These are phyloP conservation scores for Protobothrops mucrosquamatus DNA, from an alignment of 2,113 vertebrate species.

Conservation along the genomic window DNA sequence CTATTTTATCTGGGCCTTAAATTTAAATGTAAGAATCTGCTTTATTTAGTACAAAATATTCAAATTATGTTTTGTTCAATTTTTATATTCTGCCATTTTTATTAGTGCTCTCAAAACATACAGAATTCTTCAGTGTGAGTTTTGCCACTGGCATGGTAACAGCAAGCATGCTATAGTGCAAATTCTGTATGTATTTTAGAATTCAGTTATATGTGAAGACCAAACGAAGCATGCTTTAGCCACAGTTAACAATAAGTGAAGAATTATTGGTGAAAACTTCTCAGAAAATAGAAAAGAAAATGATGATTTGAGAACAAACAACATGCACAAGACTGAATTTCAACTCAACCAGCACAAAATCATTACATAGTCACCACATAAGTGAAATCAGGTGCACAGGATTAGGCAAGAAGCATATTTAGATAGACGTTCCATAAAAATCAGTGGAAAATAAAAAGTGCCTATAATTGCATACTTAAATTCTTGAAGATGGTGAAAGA, in stretches of 20 bases:
- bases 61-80: background rate
- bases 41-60: background rate
- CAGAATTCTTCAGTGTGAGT: background rate
- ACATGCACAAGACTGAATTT: background rate
- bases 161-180: background rate
- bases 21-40: background rate
- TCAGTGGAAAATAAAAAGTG: background rate
- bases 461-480: slow-evolving; percentile 13
- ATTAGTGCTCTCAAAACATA: background rate
- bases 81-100: background rate
- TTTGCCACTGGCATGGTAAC: background rate
- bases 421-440: background rate
- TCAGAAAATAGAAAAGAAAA: background rate
- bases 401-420: background rate
- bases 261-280: background rate
- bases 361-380: background rate
- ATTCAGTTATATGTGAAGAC: background rate
- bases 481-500: background rate
- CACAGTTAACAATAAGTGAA: slow-evolving; percentile 11
- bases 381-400: background rate
- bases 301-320: background rate
- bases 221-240: background rate
- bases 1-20: background rate
- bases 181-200: background rate
- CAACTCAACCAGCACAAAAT: background rate